Evolutionary conservation across 2,888 invertebrate species (phyloP), one percentile per base, ranked within the genome.

Genomic region (Volucella inflata): DNA sequence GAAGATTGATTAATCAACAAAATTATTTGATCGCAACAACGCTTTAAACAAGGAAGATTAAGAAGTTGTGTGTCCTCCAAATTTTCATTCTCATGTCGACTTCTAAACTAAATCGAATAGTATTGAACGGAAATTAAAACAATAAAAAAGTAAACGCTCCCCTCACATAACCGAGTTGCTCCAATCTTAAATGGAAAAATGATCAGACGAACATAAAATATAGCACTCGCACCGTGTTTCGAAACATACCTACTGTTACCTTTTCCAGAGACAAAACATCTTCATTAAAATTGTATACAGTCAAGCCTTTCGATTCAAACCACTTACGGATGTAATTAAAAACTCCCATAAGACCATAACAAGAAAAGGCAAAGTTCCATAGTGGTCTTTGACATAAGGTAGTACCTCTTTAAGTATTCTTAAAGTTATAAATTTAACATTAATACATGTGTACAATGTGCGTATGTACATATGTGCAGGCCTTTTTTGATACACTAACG

Each of bases 221-320:
- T 55, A 55, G 74, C 74, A 74, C 74, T 74, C 74, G 40, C 44
- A 21, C 38, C 48, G 55, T 74, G 74, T 74, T 64, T 55, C 21
- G 9, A 55, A 8, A 48, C 55, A 64, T 64, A 64, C 55, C 36
- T 64, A 64, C 55, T 44, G 38, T 48, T 50, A 16, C 75, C 65
- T 48, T 65, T 30, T 57, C n/a, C 30, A 30, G 21, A 65, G 6
- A 14, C 2, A 40, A 46, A 57, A 65, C 75, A 65, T 65, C 75
- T 65, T 50, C 48, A 75, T 75, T 65, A 48, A 44, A 68, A 76
- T 42, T 50, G 16, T 44, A 59, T 59, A 44, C 44, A 44, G 51
- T 8, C 64, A 38, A n/a, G 16, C 36, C 67, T 38, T 50, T 17
- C 68, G 21, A 46, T 70, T 2, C 64, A 51, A 42, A 30, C 14